Percentiles rank a stretch among this genome's conserved stretches.
phyloP scores from a whole-genome alignment of 2,888 invertebrate species.

The Cetonia aurata region DNA sequence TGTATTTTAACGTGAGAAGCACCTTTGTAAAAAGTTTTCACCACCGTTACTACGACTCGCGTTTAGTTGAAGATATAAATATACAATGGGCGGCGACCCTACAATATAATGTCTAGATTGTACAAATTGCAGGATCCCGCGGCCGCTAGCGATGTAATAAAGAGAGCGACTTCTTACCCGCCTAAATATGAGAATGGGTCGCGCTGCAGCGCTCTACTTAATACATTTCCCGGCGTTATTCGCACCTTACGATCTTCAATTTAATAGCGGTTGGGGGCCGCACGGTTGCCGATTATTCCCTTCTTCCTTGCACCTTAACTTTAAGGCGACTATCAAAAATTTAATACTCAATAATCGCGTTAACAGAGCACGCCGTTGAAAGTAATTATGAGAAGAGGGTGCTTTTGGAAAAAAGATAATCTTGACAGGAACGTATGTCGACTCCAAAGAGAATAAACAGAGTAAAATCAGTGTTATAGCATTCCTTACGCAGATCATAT shows the following conservation, averaged over 20 bases:
- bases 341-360: constrained; percentile 62
- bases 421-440: too few species aligned
- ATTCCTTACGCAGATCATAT: too few species aligned
- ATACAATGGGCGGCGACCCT: constrained; percentile 62
- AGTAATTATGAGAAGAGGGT: constrained; percentile 14
- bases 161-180: constrained; percentile 50
- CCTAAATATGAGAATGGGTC: constrained; percentile 36
- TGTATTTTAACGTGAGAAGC: constrained; percentile 62
- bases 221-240: constrained; percentile 57
- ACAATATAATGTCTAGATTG: constrained; percentile 65
- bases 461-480: too few species aligned
- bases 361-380: constrained; percentile 1
- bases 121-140: constrained; percentile 59
- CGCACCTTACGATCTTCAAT: constrained; percentile 62
- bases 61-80: constrained; percentile 60
- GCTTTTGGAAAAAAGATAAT: neutral
- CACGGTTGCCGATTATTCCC: constrained; percentile 62
- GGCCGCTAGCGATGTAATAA: too few species aligned
- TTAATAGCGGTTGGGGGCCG: constrained; percentile 21
- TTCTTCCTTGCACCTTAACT: constrained; percentile 43
- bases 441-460: too few species aligned
- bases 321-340: constrained; percentile 64
- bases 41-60: constrained; percentile 46
- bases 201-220: constrained; percentile 49
- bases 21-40: constrained; percentile 62